Percentiles rank a stretch among this genome's conserved stretches.
Evolutionary conservation across 2,113 vertebrate genomes (phyloP).

Genomic region (Ornithorhynchus anatinus): DNA sequence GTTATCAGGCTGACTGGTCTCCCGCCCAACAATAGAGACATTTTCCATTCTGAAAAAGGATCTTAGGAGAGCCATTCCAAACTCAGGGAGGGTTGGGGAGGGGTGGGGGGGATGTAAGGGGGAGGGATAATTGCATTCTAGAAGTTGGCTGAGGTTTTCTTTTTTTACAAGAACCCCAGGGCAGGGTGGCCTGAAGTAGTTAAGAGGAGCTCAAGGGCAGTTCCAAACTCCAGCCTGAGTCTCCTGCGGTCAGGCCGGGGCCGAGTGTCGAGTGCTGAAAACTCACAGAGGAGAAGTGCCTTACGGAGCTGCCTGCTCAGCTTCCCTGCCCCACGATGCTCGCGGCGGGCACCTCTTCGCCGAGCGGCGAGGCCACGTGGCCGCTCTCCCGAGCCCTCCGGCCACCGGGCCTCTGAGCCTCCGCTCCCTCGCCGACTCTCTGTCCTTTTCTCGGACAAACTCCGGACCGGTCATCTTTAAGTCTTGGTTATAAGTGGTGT

Average conservation of each 20-base stretch:
- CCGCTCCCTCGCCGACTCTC: too few species aligned
- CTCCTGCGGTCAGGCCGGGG: conserved; percentile 39
- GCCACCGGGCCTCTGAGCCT: too few species aligned
- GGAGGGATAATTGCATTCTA: conserved; percentile 45
- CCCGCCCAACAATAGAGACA: conserved; percentile 9
- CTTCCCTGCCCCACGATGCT: not conserved
- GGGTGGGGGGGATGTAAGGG: too few species aligned
- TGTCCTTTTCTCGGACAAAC: too few species aligned
- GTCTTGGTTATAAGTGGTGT: too few species aligned
- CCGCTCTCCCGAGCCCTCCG: too few species aligned
- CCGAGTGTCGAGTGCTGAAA: conserved; percentile 36
- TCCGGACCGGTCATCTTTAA: too few species aligned
- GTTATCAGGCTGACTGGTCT: conserved; percentile 36
- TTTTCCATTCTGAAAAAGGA: conserved; percentile 37
- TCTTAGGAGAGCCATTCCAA: conserved; percentile 35
- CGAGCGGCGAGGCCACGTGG: too few species aligned
- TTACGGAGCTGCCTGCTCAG: conserved; percentile 38
- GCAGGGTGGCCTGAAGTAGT: conserved; percentile 30
- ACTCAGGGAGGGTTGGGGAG: conserved; percentile 22
- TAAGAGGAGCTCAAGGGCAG: conserved; percentile 48
- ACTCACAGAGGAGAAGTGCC: conserved; percentile 47
- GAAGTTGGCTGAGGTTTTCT: conserved; percentile 35
- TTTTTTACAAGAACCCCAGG: conserved; percentile 35
- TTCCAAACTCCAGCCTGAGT: conserved; percentile 5
- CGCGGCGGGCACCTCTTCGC: not conserved